Base-by-base conservation (phyloP, 2,113 vertebrate species). In the Eurystomus gularis region DNA sequence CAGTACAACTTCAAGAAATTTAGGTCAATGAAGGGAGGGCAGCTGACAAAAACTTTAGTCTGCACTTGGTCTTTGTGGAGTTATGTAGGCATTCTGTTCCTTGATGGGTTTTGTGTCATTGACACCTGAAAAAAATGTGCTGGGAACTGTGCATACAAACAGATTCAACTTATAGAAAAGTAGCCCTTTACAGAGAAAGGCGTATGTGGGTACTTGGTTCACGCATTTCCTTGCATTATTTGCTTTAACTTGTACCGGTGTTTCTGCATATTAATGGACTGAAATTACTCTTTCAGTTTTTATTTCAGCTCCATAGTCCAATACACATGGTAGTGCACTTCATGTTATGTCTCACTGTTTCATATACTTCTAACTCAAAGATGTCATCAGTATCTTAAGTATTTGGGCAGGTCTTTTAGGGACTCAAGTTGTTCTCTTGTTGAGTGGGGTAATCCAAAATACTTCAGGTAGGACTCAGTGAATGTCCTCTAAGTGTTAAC, bases 401-500 rank as follows among this genome's bases (percentile, higher is more conserved):
- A 79, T 93, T 93, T 82, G 95, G 90, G 96, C 86, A 82, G 90
- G 85, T 96, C 95, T 96, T 97, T 91, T 81, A 96, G 86, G 94
- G 88, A 94, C 97, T 93, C 95, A 79, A 68, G 60, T 96, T 97
- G 95, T 94, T 94, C 93, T 92, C 35, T 42, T 88, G 88, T 54
- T 26, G 90, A 93, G 90, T 93, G 94, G 86, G 93, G 82, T 86
- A 97, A 97, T 97, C 92, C 88, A 71, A 79, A 97, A 77, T 93
- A 89, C 89, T 83, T 96, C 80, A 88, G 96, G 97, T 98, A 91
- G 91, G 85, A 95, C 96, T 52, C 72, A n/a, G 70, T 96, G 95
- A 97, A 97, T 97, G 95, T 95, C 44, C 76, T 96, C 72, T 82
- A 96, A 98, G 97, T 98, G 98, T 98, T 98, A 98, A 98, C 96